Conservation (phyloP, 1,140 invertebrate species). For the Drosophila guanche region DNA sequence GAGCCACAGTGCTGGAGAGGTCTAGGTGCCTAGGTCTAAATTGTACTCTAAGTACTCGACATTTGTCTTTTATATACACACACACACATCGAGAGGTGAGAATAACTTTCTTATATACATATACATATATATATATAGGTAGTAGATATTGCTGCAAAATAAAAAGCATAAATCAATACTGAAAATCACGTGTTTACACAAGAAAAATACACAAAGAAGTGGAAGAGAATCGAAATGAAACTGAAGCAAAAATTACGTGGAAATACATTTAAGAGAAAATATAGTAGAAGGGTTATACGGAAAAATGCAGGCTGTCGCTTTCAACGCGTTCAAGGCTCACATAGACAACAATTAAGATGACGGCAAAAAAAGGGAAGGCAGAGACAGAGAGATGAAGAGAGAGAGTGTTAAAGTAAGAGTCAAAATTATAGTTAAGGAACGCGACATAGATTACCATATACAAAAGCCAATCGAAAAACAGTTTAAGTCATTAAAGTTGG, state of each 20-base stretch:
- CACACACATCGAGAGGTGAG: slow-evolving; percentile 50
- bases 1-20: not conserved
- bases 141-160: slow-evolving; percentile 45
- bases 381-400: slow-evolving; percentile 17
- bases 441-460: slow-evolving; percentile 57
- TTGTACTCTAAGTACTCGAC: slow-evolving; percentile 11
- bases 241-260: slow-evolving; percentile 43
- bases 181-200: slow-evolving; percentile 34
- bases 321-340: slow-evolving; percentile 62
- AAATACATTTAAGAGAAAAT: slow-evolving; percentile 55
- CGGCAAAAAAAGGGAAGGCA: slow-evolving; percentile 14
- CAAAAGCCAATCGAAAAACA: slow-evolving; percentile 54
- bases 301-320: slow-evolving; percentile 74
- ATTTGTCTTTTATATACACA: slow-evolving; percentile 25
- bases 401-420: slow-evolving; percentile 3
- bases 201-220: slow-evolving; percentile 59
- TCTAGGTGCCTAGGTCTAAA: slow-evolving; percentile 35
- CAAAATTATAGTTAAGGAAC: slow-evolving; percentile 34
- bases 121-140: slow-evolving; percentile 37
- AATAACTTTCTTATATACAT: slow-evolving; percentile 41
- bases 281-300: slow-evolving; percentile 29
- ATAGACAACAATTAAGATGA: slow-evolving; percentile 60
- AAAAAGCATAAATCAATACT: slow-evolving; percentile 37
- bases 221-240: slow-evolving; percentile 43
- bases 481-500: slow-evolving; percentile 21